Evolutionary conservation across 2,888 invertebrate genomes (phyloP).

Genomic region (Piscicola geometra): DNA sequence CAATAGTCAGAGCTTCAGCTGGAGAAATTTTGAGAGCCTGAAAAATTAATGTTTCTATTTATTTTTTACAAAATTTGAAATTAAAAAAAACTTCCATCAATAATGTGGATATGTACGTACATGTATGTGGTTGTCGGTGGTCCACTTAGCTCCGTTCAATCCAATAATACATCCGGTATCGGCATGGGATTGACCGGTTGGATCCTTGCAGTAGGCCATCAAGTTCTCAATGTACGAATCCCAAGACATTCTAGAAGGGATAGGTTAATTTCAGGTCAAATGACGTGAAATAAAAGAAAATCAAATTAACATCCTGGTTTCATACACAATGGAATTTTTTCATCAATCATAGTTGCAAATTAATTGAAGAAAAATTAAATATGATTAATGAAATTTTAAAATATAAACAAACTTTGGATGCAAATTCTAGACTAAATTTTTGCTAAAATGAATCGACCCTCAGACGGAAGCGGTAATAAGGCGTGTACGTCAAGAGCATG

Average conservation of each 20-base stretch:
- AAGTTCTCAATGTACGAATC: constrained; percentile 47
- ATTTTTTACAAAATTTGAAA: too few species aligned
- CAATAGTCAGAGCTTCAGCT: constrained; percentile 42
- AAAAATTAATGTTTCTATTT: neutral
- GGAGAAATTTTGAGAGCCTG: constrained; percentile 38
- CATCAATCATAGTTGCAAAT: neutral
- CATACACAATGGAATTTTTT: neutral
- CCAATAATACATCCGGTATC: constrained; percentile 47
- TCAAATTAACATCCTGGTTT: neutral
- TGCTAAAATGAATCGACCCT: constrained; percentile 5
- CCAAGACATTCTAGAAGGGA: constrained; percentile 42
- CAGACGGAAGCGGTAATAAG: constrained; percentile 34
- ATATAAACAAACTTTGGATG: neutral
- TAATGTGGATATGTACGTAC: constrained; percentile 2
- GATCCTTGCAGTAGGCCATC: constrained; percentile 43
- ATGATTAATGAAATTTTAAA: neutral
- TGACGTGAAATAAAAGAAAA: neutral
- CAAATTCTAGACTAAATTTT: neutral
- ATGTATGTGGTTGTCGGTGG: constrained; percentile 37
- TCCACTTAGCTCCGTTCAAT: constrained; percentile 45
- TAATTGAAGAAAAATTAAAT: neutral
- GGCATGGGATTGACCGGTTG: constrained; percentile 37
- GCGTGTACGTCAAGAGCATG: constrained; percentile 26
- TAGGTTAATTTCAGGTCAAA: neutral
- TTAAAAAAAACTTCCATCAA: neutral